phyloP scores from a whole-genome alignment of 2,888 invertebrate species.

The Eucera pruinosa region DNA sequence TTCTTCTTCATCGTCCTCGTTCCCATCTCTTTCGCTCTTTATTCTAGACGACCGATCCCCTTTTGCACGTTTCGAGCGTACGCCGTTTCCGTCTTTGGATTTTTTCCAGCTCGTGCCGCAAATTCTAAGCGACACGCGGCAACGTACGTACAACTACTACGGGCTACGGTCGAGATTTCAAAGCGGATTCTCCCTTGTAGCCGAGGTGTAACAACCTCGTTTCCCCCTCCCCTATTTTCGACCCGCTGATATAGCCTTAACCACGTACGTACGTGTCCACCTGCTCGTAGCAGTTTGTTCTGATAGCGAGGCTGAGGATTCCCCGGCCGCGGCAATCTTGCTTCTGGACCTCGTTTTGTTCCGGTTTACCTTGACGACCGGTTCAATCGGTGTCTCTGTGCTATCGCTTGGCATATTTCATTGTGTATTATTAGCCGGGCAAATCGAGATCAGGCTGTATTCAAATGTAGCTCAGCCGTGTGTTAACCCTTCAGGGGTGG shows the following conservation, averaged over 20 bases:
- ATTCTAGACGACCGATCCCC: not conserved
- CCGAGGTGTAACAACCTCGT: constrained; percentile 68
- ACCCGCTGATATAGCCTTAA: constrained; percentile 44
- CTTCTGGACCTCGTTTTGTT: constrained; percentile 24
- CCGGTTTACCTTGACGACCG: constrained; percentile 18
- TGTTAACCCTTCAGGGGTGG: too few species aligned
- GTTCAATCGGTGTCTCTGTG: not conserved
- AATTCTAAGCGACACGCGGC: constrained; percentile 49
- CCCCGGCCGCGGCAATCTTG: not conserved
- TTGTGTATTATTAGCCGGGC: not conserved
- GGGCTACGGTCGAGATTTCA: constrained; percentile 54
- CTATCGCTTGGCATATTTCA: not conserved
- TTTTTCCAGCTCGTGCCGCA: constrained; percentile 54
- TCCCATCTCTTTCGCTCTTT: not conserved
- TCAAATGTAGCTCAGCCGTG: not conserved
- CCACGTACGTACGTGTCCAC: constrained; percentile 61
- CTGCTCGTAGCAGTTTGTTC: constrained; percentile 61
- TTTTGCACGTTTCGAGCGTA: constrained; percentile 11
- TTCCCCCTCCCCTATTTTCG: constrained; percentile 69
- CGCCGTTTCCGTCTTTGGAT: constrained; percentile 51
- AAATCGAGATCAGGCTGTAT: not conserved
- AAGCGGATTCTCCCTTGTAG: constrained; percentile 66
- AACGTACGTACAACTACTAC: too few species aligned
- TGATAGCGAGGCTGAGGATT: constrained; percentile 39
- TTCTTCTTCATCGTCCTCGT: too few species aligned